Evolutionary conservation across 2,113 vertebrate species (phyloP).

Genomic region (Athene cunicularia): DNA sequence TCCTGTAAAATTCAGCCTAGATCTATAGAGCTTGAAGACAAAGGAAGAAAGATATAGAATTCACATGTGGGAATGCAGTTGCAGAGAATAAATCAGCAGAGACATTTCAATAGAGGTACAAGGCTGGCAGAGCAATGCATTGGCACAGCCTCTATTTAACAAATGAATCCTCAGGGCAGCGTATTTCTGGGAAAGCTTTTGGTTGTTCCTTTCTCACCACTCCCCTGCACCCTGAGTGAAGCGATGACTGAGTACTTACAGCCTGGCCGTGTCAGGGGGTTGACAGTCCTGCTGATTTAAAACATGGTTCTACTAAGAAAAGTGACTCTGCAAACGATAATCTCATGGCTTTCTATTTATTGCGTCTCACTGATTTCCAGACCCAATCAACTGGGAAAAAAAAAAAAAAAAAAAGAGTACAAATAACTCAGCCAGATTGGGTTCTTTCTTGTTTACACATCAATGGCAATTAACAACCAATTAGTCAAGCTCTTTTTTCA

Average conservation of each 20-base stretch:
- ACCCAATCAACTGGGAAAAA: background rate
- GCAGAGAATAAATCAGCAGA: background rate
- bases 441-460: background rate
- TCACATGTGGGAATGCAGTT: background rate
- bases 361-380: background rate
- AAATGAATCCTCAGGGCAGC: background rate
- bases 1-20: background rate
- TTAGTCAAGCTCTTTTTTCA: background rate
- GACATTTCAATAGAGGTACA: background rate
- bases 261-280: background rate
- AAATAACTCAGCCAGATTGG: background rate
- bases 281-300: conserved; percentile 39
- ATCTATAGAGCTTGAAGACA: background rate
- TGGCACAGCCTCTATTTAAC: background rate
- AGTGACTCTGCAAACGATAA: background rate
- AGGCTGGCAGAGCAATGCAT: background rate
- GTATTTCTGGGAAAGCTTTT: conserved; percentile 43
- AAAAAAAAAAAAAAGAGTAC: background rate
- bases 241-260: background rate
- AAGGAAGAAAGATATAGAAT: background rate
- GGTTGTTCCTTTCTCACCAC: conserved; percentile 27
- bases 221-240: background rate
- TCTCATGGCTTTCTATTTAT: background rate
- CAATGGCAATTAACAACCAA: background rate
- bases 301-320: background rate